These are phyloP conservation scores for fruit fly (Drosophila melanogaster) DNA, from an alignment of 1,140 invertebrate genomes.

Conservation along the genomic window Release_6_plus_ISO1_MT NT_037436.4:10844501-10845000, in stretches of 20 bases:
- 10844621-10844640: conserved; percentile 28
- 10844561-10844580: conserved; percentile 35
- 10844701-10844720: conserved; percentile 52
- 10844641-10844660: conserved; percentile 24
- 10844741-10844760: conserved; percentile 67
- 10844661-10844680: conserved; percentile 41
- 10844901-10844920: conserved; percentile 64
- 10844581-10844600: conserved; percentile 12
- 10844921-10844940: conserved; percentile 68
- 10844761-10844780: conserved; percentile 41
- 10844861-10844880: conserved; percentile 78
- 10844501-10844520: too few relatives aligned
- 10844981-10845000: conserved; percentile 35
- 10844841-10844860: conserved; percentile 69
- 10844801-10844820: conserved; percentile 30
- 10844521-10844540: conserved; percentile 4
- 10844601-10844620: conserved; percentile 41
- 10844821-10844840: conserved; percentile 52
- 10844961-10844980: conserved; percentile 33
- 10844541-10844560: conserved; percentile 31
- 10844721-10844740: conserved; percentile 64
- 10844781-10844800: conserved; percentile 54
- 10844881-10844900: conserved; percentile 40
- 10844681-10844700: conserved; percentile 50
- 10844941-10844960: conserved; percentile 24